Base-by-base conservation (phyloP, 1,140 invertebrate genomes). In the Magallana ariakensis region DNA sequence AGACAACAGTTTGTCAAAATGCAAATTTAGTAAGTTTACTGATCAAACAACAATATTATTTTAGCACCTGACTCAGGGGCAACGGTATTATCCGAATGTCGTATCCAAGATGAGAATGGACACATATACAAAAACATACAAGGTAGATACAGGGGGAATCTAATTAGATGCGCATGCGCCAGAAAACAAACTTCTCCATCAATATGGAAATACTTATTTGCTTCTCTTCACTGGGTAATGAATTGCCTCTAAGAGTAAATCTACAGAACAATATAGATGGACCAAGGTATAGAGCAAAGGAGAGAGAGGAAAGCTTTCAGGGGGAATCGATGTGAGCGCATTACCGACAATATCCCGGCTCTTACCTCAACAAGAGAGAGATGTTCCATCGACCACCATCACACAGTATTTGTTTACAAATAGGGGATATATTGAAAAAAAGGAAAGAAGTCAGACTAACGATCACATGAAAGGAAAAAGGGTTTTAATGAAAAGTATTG, bases 161-260 rank as follows among this genome's bases (percentile, higher is more conserved):
- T 75, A 26, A 33, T 22, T 11, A 75, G 33, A 75, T 15, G 22
- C 66, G 66, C 66, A 75, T 75, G 66, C 66, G 66, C 22, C 22
- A 75, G 66, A 75, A 46, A 22, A 13, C 22, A 75, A 75, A 75
- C 66, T 75, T 26, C 22, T 75, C 66, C 66, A 75, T 75, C 66
- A 75, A 75, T 75, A 75, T 26, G 22, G 33, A 75, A 75, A 75
- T 75, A 75, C 66, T 75, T 75, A 75, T 75, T 75, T 75, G 66
- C 66, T 26, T 19, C 66, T 75, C 66, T 75, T 26, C 66, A 75
- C 16, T 22, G 66, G 66, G 33, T 75, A 75, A 75, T 75, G 66
- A 75, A 75, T 75, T 75, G 66, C 66, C 33, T 26, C 22, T 19
- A 26, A 75, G 33, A 75, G 66, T 75, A 75, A 75, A 75, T 75